These are phyloP conservation scores for Schizaphis graminum DNA, from an alignment of 2,888 invertebrate species.

Conservation along the genomic window DNA sequence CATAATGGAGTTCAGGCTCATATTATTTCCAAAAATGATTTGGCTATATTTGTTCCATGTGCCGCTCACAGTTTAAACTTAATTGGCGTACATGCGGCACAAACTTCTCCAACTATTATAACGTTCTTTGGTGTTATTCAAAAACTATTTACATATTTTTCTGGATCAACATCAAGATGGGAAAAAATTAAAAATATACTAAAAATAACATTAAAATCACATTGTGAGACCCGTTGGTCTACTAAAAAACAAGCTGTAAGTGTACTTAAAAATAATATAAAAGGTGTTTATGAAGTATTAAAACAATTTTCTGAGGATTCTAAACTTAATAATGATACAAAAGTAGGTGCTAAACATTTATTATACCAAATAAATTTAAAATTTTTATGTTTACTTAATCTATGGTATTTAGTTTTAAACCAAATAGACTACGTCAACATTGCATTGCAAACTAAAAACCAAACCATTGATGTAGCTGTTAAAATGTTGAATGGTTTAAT, in stretches of 20 bases:
- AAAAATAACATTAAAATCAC: constrained; percentile 44
- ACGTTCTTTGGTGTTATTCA: constrained; percentile 57
- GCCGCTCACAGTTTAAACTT: constrained; percentile 57
- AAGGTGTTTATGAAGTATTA: constrained; percentile 22
- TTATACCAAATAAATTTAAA: constrained; percentile 45
- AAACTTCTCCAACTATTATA: constrained; percentile 49
- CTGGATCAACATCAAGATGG: constrained; percentile 18
- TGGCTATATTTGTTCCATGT: constrained; percentile 49
- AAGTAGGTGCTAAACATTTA: constrained; percentile 33
- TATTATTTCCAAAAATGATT: constrained; percentile 41
- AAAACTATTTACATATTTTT: constrained; percentile 48
- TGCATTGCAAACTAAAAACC: constrained; percentile 33
- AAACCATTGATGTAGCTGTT: constrained; percentile 33
- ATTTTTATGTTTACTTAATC: constrained; percentile 43
- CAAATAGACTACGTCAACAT: constrained; percentile 52
- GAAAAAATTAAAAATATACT: constrained; percentile 35
- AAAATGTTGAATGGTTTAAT: constrained; percentile 56
- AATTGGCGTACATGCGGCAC: constrained; percentile 52
- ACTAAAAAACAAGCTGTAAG: constrained; percentile 42
- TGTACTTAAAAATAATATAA: constrained; percentile 54
- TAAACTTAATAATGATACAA: constrained; percentile 37
- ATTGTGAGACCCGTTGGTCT: constrained; percentile 54
- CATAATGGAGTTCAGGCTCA: constrained; percentile 34
- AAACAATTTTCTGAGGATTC: neutral
- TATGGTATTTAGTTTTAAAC: constrained; percentile 42